Base-by-base conservation (phyloP, 2,113 vertebrate genomes). In the Sapajus apella region DNA sequence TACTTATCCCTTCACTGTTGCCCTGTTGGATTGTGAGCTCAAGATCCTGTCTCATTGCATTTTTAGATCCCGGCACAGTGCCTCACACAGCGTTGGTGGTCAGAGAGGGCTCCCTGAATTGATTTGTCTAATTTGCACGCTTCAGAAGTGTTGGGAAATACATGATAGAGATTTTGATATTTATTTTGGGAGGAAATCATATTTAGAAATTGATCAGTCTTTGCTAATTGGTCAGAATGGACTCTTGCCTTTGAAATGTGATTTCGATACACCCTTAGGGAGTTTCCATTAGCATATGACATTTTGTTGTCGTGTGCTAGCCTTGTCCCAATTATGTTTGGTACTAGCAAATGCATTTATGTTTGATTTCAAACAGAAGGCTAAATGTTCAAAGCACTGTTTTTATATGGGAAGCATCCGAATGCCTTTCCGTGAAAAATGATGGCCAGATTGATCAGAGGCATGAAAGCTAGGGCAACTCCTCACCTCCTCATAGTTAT, bases 181-280 rank as follows among this genome's bases (percentile, higher is more conserved):
- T 95, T 97, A 95, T 90, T 88, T 56, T 79, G 70, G 56, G 61
- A 93, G 81, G 40, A 76, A 80, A 90, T 84, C 85, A 30, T 97
- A 80, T 96, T 96, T 95, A 80, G 68, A 95, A 95, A 96, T 95
- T 87, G 97, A 97, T 95, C 75, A 8, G 11, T 79, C 87, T 97
- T 92, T 94, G 91, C 91, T 96, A 97, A 97, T 95, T 93, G 91
- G 90, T 80, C 30, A 87, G 83, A 90, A 93, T 58, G 76, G 30
- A 56, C 50, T 82, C 61, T 91, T 87, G 82, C 72, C 81, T 77
- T 96, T 94, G 95, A 85, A 89, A 92, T 95, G 96, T 93, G 50
- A 81, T 92, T 90, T 68, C 1, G 0, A 92, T 81, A 72, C 13
- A 5, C 21, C 80, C 77, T 66, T 4, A 32, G 82, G 96, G 95